Evolutionary conservation across 2,888 invertebrate species (phyloP).

Genomic region (Lasioglossum morio): DNA sequence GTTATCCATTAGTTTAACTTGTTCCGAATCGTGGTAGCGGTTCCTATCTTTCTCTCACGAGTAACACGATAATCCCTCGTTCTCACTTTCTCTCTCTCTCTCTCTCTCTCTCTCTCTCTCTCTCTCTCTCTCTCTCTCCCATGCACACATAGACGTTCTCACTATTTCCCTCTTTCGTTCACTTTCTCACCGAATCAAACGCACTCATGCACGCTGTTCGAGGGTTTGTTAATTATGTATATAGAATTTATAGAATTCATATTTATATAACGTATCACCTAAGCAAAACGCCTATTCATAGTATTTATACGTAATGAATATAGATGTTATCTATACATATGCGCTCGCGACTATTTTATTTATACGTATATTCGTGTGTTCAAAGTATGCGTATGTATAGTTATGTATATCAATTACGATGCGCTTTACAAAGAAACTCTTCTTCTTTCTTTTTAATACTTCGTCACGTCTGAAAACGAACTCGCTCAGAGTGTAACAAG

Average conservation of each 20-base stretch:
- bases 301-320: slow-evolving; percentile 70
- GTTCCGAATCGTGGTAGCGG: slow-evolving; percentile 59
- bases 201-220: not conserved
- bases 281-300: slow-evolving; percentile 66
- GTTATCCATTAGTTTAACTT: slow-evolving; percentile 77
- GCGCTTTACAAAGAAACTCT: slow-evolving; percentile 33
- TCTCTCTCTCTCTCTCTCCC: not conserved
- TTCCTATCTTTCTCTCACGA: not conserved
- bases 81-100: not conserved
- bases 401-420: slow-evolving; percentile 30
- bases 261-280: slow-evolving; percentile 69
- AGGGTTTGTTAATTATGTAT: slow-evolving; percentile 31
- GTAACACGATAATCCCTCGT: slow-evolving; percentile 2
- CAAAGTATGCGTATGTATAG: slow-evolving; percentile 57
- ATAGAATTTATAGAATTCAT: slow-evolving; percentile 61
- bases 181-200: not conserved
- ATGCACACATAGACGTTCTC: not conserved
- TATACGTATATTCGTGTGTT: slow-evolving; percentile 66
- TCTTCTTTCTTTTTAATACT: not conserved
- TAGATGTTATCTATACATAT: slow-evolving; percentile 62
- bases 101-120: no score
- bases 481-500: slow-evolving; percentile 35
- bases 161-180: not conserved
- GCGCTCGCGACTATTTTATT: slow-evolving; percentile 52
- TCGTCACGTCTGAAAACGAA: slow-evolving; percentile 34